Conservation (phyloP, 2,888 invertebrate species). For the Beris morrisii region DNA sequence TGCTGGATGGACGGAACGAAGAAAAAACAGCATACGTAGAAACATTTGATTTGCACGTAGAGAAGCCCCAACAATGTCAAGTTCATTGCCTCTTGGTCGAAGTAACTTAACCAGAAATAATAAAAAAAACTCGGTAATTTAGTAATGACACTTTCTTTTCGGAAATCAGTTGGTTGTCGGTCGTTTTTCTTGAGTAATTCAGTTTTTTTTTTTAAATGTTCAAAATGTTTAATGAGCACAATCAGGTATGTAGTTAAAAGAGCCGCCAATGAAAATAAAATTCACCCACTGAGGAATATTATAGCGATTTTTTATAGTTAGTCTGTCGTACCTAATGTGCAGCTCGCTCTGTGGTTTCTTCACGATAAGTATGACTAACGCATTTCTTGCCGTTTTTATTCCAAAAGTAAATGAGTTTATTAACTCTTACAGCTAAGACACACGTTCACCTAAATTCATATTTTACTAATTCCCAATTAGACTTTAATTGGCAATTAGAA, state of each 20-base stretch:
- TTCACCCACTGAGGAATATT: conserved; percentile 9
- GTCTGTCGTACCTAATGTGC: too few relatives aligned
- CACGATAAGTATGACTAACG: too few relatives aligned
- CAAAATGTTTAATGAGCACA: conserved; percentile 3
- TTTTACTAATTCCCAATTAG: too few relatives aligned
- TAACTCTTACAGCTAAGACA: too few relatives aligned
- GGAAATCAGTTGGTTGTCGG: too few relatives aligned
- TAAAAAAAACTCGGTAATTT: background rate
- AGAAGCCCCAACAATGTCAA: conserved; percentile 19
- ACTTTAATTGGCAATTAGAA: too few relatives aligned
- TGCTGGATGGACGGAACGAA: background rate
- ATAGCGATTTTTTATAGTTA: too few relatives aligned
- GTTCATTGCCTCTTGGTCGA: conserved; percentile 14
- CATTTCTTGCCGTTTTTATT: too few relatives aligned
- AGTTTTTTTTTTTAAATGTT: background rate
- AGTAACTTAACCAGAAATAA: background rate
- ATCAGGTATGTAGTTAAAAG: background rate
- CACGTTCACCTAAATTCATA: too few relatives aligned
- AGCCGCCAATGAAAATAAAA: background rate
- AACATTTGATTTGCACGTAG: background rate
- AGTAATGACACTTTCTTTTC: conserved; percentile 7
- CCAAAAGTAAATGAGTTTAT: too few relatives aligned
- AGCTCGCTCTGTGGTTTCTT: too few relatives aligned
- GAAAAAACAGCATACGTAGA: background rate
- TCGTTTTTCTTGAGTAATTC: too few relatives aligned